These are phyloP conservation scores for Lepidurus couesii DNA, from an alignment of 1,140 invertebrate genomes.

Conservation along the genomic window DNA sequence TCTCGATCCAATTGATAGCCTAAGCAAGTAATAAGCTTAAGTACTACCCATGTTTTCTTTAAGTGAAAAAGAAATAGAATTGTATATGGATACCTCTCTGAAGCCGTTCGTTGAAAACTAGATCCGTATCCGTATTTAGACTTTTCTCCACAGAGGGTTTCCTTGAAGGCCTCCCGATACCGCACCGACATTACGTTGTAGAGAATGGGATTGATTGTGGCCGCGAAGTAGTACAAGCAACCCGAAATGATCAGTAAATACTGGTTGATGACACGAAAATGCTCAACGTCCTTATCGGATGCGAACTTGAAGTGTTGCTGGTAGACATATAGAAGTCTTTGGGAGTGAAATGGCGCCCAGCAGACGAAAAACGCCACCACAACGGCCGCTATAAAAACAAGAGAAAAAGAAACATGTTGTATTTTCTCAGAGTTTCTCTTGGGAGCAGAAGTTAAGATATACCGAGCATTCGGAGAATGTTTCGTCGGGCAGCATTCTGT, in stretches of 20 bases:
- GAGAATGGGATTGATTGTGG: conserved; percentile 82
- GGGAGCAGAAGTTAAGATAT: conserved; percentile 42
- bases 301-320: conserved; percentile 36
- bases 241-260: conserved; percentile 57
- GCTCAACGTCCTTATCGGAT: conserved; percentile 46
- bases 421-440: neutral
- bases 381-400: conserved; percentile 70
- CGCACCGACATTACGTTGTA: conserved; percentile 87
- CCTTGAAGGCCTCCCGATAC: conserved; percentile 72
- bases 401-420: conserved; percentile 24
- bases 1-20: neutral
- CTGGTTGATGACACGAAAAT: conserved; percentile 64
- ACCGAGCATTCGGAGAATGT: conserved; percentile 77
- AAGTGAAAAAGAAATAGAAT: neutral
- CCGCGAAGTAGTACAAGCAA: conserved; percentile 74
- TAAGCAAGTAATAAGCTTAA: neutral
- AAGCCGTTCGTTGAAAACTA: conserved; percentile 25
- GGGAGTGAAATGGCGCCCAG: conserved; percentile 94
- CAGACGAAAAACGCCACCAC: conserved; percentile 94
- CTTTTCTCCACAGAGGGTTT: conserved; percentile 40
- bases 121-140: neutral
- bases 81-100: neutral
- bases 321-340: conserved; percentile 63
- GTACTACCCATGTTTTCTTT: too few species aligned
- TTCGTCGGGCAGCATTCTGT: conserved; percentile 52